These are phyloP conservation scores for Brachionus paranguensis DNA, from an alignment of 1,140 invertebrate genomes.

Conservation along the genomic window DNA sequence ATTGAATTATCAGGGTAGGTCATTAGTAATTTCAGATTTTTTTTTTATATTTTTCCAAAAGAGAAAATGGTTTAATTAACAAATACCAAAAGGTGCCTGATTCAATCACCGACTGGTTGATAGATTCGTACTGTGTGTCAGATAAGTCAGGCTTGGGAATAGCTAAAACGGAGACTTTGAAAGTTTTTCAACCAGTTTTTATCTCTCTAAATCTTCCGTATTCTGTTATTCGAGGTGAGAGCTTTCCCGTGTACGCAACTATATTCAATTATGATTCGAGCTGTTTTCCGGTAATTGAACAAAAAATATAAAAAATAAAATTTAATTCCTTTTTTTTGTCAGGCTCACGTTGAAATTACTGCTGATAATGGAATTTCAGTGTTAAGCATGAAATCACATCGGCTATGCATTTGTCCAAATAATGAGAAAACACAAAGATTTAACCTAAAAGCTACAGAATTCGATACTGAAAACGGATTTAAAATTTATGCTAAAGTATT, in stretches of 20 bases:
- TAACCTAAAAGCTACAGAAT: neutral
- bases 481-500: constrained; percentile 18
- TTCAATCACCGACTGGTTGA: constrained; percentile 85
- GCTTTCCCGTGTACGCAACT: constrained; percentile 78
- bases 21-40: neutral
- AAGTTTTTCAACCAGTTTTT: constrained; percentile 81
- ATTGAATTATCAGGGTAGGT: neutral
- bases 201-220: constrained; percentile 79
- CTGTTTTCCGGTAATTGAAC: constrained; percentile 58
- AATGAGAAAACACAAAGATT: neutral
- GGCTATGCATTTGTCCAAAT: neutral
- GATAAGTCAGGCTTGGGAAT: constrained; percentile 75
- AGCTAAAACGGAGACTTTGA: constrained; percentile 63
- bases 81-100: constrained; percentile 67
- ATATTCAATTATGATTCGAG: constrained; percentile 82
- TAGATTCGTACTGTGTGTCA: constrained; percentile 85
- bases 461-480: constrained; percentile 1
- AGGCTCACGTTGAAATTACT: neutral
- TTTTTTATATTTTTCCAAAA: constrained; percentile 29
- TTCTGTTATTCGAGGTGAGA: constrained; percentile 80
- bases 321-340: neutral
- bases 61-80: constrained; percentile 57
- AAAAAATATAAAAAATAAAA: neutral
- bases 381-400: neutral
- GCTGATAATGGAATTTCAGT: neutral